phyloP scores from a whole-genome alignment of 2,888 invertebrate genomes.

The Athalia rosae region DNA sequence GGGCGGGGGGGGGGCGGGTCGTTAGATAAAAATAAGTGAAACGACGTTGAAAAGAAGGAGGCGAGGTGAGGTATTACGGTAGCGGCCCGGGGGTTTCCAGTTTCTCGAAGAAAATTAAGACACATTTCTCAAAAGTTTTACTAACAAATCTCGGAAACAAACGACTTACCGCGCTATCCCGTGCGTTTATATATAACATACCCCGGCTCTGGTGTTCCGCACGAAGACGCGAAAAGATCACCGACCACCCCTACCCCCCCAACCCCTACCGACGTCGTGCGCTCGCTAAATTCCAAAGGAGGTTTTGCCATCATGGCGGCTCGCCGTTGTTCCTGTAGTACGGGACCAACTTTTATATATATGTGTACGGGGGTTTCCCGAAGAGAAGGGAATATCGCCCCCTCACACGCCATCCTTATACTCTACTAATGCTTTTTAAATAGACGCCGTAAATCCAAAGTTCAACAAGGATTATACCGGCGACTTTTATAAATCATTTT shows the following conservation, averaged over 20 bases:
- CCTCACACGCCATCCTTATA: neutral
- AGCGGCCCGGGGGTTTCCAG: too few relatives aligned
- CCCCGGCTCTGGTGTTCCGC: neutral
- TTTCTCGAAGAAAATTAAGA: constrained; percentile 29
- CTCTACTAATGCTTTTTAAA: constrained; percentile 44
- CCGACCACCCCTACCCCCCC: neutral
- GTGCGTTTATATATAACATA: neutral
- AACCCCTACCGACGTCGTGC: neutral
- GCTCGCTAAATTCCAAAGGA: too few relatives aligned
- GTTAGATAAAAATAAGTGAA: constrained; percentile 21
- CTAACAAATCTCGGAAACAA: constrained; percentile 43
- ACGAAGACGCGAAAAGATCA: too few relatives aligned
- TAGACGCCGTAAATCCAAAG: constrained; percentile 41
- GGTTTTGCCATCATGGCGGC: too few relatives aligned
- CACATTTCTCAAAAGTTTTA: constrained; percentile 40
- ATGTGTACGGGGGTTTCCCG: neutral
- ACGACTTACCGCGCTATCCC: constrained; percentile 18
- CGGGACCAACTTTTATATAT: too few relatives aligned
- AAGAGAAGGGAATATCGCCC: neutral
- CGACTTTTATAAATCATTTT: constrained; percentile 4
- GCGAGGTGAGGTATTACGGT: neutral
- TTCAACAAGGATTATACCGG: constrained; percentile 41
- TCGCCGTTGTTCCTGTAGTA: too few relatives aligned
- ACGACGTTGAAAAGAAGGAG: constrained; percentile 44
- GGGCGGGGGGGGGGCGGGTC: too few relatives aligned